These are phyloP conservation scores for Orchestes rusci DNA, from an alignment of 2,888 invertebrate species.

Conservation along the genomic window DNA sequence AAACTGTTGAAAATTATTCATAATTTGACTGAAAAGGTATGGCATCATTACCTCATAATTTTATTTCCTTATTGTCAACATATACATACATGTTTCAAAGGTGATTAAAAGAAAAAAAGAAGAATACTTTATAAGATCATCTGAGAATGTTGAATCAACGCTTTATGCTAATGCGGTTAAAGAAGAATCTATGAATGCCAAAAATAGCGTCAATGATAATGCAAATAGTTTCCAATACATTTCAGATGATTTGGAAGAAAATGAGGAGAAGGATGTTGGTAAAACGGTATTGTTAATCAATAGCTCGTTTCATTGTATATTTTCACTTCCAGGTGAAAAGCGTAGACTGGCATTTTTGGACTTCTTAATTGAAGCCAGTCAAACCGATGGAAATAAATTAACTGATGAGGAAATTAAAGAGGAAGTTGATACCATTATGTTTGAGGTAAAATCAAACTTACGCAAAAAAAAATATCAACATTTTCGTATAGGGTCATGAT, in stretches of 20 bases:
- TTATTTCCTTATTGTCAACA: background rate
- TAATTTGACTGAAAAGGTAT: slow-evolving; percentile 44
- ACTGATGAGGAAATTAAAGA: slow-evolving; percentile 74
- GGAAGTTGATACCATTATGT: slow-evolving; percentile 82
- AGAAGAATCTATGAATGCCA: slow-evolving; percentile 14
- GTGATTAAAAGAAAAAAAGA: slow-evolving; percentile 69
- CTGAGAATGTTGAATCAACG: too few relatives aligned
- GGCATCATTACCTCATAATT: slow-evolving; percentile 1
- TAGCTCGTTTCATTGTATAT: too few relatives aligned
- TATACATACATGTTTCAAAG: slow-evolving; percentile 33
- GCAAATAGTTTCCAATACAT: slow-evolving; percentile 37
- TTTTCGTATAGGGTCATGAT: slow-evolving; percentile 54
- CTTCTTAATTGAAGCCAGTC: slow-evolving; percentile 68
- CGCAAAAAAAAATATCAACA: too few relatives aligned
- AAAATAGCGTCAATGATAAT: slow-evolving; percentile 8
- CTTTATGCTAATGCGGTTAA: slow-evolving; percentile 27
- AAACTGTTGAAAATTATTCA: slow-evolving; percentile 46
- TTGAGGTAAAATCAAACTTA: slow-evolving; percentile 57
- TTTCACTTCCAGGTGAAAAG: slow-evolving; percentile 60
- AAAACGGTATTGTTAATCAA: background rate
- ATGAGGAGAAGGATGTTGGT: slow-evolving; percentile 70
- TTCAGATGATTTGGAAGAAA: slow-evolving; percentile 69
- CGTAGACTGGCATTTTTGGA: slow-evolving; percentile 83
- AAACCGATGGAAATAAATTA: slow-evolving; percentile 60
- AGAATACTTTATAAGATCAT: slow-evolving; percentile 54